phyloP scores from a whole-genome alignment of 2,888 invertebrate genomes.

The Mimachlamys varia region DNA sequence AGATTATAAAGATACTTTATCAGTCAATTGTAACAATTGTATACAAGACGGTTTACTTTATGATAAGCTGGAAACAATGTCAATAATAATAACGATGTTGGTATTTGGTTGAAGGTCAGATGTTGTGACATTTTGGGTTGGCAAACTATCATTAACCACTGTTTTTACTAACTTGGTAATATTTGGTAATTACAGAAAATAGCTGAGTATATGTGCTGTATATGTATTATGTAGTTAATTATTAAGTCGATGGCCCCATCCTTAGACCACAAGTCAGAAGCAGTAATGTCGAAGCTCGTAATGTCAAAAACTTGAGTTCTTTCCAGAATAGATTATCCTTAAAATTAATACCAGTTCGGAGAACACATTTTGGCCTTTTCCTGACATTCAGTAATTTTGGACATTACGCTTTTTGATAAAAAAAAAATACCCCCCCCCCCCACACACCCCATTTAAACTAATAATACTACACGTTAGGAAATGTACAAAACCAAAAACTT shows the following conservation, averaged over 20 bases:
- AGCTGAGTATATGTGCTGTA: neutral
- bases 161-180: neutral
- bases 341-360: no score
- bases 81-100: neutral
- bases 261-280: no score
- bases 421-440: no score
- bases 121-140: neutral
- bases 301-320: neutral
- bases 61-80: neutral
- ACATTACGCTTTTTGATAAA: no score
- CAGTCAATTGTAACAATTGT: neutral
- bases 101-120: neutral
- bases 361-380: no score
- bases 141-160: neutral
- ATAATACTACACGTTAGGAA: no score
- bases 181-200: neutral
- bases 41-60: no score
- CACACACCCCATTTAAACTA: no score
- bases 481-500: no score
- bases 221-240: neutral
- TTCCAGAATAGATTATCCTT: neutral
- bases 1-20: neutral
- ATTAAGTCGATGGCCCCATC: neutral
- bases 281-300: no score
- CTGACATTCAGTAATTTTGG: no score